A percentile compares a stretch with the other conserved stretches of the same genome.
These are phyloP conservation scores for Clistopyga incitator DNA, from an alignment of 2,888 invertebrate genomes.

Conservation along the genomic window DNA sequence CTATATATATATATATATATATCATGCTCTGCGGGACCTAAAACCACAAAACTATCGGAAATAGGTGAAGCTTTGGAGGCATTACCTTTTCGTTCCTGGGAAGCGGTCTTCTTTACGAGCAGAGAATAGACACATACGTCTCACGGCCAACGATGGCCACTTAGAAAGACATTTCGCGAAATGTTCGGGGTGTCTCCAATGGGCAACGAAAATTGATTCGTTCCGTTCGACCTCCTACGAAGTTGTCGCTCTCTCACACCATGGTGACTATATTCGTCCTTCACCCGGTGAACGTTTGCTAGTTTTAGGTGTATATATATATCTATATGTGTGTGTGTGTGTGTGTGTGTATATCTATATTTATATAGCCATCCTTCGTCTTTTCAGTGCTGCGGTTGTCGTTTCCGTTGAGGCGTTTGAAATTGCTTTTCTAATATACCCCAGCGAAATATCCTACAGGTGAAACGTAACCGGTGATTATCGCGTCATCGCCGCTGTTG, in stretches of 20 bases:
- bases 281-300: conserved; percentile 17
- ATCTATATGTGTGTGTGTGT: too few species aligned
- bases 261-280: conserved; percentile 22
- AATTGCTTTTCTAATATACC: conserved; percentile 32
- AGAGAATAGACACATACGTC: conserved; percentile 68
- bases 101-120: conserved; percentile 70
- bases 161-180: conserved; percentile 76
- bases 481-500: conserved; percentile 33
- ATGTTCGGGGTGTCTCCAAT: conserved; percentile 71
- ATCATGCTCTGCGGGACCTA: conserved; percentile 40
- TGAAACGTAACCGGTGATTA: conserved; percentile 42
- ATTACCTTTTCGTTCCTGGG: conserved; percentile 46
- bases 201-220: conserved; percentile 77
- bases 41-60: conserved; percentile 81
- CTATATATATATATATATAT: not conserved
- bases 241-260: conserved; percentile 53
- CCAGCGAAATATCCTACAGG: conserved; percentile 3
- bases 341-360: not conserved
- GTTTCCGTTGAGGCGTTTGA: conserved; percentile 40
- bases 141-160: conserved; percentile 67
- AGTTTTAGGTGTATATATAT: too few species aligned
- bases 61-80: conserved; percentile 73
- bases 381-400: not conserved
- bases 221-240: conserved; percentile 66
- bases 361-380: not conserved